Conservation (phyloP, 1,140 invertebrate species). For the Lasioglossum baleicum region DNA sequence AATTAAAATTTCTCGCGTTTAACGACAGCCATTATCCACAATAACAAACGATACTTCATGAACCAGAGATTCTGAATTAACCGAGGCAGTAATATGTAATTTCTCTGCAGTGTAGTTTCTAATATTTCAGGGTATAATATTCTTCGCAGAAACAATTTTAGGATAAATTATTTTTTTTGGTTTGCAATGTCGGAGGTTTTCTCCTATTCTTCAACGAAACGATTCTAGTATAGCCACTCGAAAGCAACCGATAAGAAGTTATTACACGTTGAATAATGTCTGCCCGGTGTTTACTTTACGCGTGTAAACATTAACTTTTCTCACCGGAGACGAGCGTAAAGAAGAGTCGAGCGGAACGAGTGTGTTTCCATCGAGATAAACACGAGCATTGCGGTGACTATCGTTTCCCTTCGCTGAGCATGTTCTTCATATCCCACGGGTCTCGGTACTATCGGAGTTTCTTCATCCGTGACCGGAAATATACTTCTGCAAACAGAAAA, state of each 20-base stretch:
- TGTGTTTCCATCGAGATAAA: slow-evolving; percentile 51
- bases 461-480: slow-evolving; percentile 56
- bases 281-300: slow-evolving; percentile 18
- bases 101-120: too few relatives aligned
- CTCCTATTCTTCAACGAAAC: too few relatives aligned
- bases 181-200: neutral
- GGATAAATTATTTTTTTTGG: too few relatives aligned
- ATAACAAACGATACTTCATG: too few relatives aligned
- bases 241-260: neutral
- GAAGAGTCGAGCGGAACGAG: slow-evolving; percentile 9
- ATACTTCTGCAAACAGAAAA: slow-evolving; percentile 25
- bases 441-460: slow-evolving; percentile 42
- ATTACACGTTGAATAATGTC: too few relatives aligned
- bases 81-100: too few relatives aligned
- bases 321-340: neutral
- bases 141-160: too few relatives aligned
- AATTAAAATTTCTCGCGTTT: too few relatives aligned
- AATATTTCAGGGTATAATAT: too few relatives aligned
- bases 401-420: slow-evolving; percentile 46
- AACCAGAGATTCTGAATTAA: too few relatives aligned
- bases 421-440: slow-evolving; percentile 47
- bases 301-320: slow-evolving; percentile 14
- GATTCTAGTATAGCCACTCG: neutral
- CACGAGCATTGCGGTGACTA: slow-evolving; percentile 48
- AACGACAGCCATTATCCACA: too few relatives aligned